phyloP scores from a whole-genome alignment of 2,797 vertebrate genomes.

The Gephyroberyx darwinii region DNA sequence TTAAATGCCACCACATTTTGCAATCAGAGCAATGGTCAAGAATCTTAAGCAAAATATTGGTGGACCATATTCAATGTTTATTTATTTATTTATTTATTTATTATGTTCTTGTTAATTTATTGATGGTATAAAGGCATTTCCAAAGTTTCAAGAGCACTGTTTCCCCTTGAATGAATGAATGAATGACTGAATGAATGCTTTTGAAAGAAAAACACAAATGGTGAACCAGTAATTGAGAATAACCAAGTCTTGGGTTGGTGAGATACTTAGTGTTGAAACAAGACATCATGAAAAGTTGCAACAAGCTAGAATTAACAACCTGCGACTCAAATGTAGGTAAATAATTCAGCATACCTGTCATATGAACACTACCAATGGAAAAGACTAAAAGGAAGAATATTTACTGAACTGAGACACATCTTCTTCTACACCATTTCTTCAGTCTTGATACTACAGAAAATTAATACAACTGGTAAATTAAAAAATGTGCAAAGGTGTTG shows the following conservation, averaged over 20 bases:
- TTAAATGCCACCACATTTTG: background rate
- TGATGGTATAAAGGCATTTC: background rate
- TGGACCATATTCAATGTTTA: background rate
- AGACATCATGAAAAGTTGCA: conserved; percentile 44
- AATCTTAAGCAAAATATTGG: background rate
- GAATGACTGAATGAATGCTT: background rate
- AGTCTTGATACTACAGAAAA: conserved; percentile 11
- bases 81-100: background rate
- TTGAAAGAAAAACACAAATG: background rate
- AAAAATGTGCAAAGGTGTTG: background rate
- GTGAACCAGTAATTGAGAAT: background rate
- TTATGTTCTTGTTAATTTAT: background rate
- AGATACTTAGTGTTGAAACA: conserved; percentile 19
- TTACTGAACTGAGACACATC: conserved; percentile 14
- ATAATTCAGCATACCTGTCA: conserved; percentile 47
- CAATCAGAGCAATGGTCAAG: background rate
- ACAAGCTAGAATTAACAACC: conserved; percentile 13
- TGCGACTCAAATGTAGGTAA: conserved; percentile 10
- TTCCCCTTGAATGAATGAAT: background rate
- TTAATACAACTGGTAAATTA: background rate
- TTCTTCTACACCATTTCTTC: conserved; percentile 1
- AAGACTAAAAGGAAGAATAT: conserved; percentile 14
- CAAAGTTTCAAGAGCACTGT: background rate
- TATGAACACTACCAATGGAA: conserved; percentile 2
- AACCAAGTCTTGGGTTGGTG: background rate